These are phyloP conservation scores for Polylopha cassiicola DNA, from an alignment of 2,888 invertebrate genomes.

Conservation along the genomic window DNA sequence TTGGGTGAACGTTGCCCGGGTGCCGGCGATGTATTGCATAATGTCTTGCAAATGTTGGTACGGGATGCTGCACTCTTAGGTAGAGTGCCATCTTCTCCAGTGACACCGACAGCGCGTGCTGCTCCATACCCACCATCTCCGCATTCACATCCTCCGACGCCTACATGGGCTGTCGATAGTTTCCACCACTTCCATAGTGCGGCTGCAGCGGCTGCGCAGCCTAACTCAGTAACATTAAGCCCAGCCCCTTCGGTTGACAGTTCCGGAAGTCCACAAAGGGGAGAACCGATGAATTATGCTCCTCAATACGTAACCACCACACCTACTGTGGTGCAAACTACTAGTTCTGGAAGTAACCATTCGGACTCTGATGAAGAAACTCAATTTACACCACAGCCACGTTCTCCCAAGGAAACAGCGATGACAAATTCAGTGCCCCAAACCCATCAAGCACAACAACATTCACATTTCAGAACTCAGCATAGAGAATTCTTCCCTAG, in stretches of 20 bases:
- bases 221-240: slow-evolving; percentile 93
- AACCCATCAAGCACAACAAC: slow-evolving; percentile 56
- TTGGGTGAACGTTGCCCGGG: slow-evolving; percentile 94
- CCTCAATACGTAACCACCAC: slow-evolving; percentile 60
- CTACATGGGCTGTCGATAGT: slow-evolving; percentile 82
- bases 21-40: slow-evolving; percentile 95
- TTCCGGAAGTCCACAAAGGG: slow-evolving; percentile 89
- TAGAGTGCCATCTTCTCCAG: slow-evolving; percentile 87
- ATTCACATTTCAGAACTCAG: slow-evolving; percentile 64
- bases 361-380: slow-evolving; percentile 90
- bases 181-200: slow-evolving; percentile 82
- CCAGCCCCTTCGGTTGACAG: slow-evolving; percentile 94
- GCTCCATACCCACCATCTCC: slow-evolving; percentile 85
- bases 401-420: slow-evolving; percentile 75
- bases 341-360: slow-evolving; percentile 84
- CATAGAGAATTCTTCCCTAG: slow-evolving; percentile 86
- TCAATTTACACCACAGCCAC: slow-evolving; percentile 77
- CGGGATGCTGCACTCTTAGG: slow-evolving; percentile 88
- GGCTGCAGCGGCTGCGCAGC: slow-evolving; percentile 76
- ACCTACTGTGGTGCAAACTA: slow-evolving; percentile 57
- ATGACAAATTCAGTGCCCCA: slow-evolving; percentile 59
- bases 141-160: slow-evolving; percentile 88
- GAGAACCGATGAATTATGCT: slow-evolving; percentile 70
- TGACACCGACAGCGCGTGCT: slow-evolving; percentile 87
- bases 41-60: slow-evolving; percentile 92